A percentile compares a stretch with the other conserved stretches of the same genome.
Conservation (phyloP, 2,797 vertebrate species). For the Dallia pectoralis region DNA sequence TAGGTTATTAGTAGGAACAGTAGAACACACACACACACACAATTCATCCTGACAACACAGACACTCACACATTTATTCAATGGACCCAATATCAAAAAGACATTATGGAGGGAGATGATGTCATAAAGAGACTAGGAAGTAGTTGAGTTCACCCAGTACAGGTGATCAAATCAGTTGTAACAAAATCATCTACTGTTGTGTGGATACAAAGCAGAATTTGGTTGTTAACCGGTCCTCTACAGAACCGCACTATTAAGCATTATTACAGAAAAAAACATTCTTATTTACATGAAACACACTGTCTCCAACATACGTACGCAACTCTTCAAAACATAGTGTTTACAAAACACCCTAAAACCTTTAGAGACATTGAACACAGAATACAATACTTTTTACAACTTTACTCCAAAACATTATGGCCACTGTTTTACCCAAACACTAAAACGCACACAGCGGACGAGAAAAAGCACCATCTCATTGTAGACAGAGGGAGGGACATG, state of each 20-base stretch:
- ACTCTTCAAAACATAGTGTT: conserved; percentile 16
- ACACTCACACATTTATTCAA: conserved; percentile 21
- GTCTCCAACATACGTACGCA: conserved; percentile 10
- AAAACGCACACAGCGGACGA: not conserved
- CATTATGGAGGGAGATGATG: conserved; percentile 7
- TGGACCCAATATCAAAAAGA: conserved; percentile 4
- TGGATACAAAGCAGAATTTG: conserved; percentile 4
- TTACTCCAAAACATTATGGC: conserved; percentile 2
- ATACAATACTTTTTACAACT: conserved; percentile 6
- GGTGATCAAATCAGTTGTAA: not conserved
- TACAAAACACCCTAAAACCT: conserved; percentile 6
- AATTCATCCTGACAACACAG: conserved; percentile 34
- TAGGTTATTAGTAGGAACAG: conserved; percentile 65
- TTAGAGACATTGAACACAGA: conserved; percentile 4
- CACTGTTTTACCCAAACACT: not conserved
- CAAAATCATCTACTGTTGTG: not conserved
- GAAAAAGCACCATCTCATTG: not conserved
- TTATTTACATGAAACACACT: conserved; percentile 46
- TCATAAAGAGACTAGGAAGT: conserved; percentile 4
- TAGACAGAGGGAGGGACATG: not conserved
- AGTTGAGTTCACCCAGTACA: not conserved
- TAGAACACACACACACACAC: conserved; percentile 35
- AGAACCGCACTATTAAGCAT: conserved; percentile 20
- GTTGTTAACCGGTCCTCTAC: not conserved
- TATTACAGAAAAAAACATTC: conserved; percentile 17